A percentile compares a stretch with the other conserved stretches of the same genome.
Evolutionary conservation across 1,140 invertebrate species (phyloP).

Genomic region (Scaptodrosophila lebanonensis): DNA sequence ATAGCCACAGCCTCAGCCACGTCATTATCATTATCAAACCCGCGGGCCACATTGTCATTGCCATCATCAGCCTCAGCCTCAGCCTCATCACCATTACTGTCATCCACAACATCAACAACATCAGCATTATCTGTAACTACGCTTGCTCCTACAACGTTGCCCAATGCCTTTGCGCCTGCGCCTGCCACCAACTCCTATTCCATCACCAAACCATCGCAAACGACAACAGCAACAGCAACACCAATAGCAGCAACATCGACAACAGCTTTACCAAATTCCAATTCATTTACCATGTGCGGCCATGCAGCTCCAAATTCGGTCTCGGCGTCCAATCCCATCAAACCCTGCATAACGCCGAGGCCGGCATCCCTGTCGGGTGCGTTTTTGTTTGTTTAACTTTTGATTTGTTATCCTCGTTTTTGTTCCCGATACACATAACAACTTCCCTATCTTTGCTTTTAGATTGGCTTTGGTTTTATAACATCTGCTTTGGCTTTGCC

Average conservation of each 20-base stretch:
- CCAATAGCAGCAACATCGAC: slow-evolving; percentile 5
- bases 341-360: slow-evolving; percentile 74
- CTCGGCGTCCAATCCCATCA: slow-evolving; percentile 43
- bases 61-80: slow-evolving; percentile 34
- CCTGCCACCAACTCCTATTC: background rate
- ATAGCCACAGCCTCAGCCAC: slow-evolving; percentile 8
- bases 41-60: slow-evolving; percentile 35
- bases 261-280: slow-evolving; percentile 7
- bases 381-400: slow-evolving; percentile 51
- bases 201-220: slow-evolving; percentile 31
- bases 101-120: slow-evolving; percentile 22
- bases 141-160: slow-evolving; percentile 34
- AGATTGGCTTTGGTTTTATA: too few species aligned
- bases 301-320: slow-evolving; percentile 47
- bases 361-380: slow-evolving; percentile 77
- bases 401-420: slow-evolving; percentile 17
- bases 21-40: slow-evolving; percentile 11
- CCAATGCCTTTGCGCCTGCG: slow-evolving; percentile 36
- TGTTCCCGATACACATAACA: background rate
- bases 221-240: background rate
- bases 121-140: slow-evolving; percentile 21
- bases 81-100: slow-evolving; percentile 34
- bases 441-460: slow-evolving; percentile 31
- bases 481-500: too few species aligned
- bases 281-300: slow-evolving; percentile 54